phyloP scores from a whole-genome alignment of 2,113 vertebrate species.

The Candoia aspera region DNA sequence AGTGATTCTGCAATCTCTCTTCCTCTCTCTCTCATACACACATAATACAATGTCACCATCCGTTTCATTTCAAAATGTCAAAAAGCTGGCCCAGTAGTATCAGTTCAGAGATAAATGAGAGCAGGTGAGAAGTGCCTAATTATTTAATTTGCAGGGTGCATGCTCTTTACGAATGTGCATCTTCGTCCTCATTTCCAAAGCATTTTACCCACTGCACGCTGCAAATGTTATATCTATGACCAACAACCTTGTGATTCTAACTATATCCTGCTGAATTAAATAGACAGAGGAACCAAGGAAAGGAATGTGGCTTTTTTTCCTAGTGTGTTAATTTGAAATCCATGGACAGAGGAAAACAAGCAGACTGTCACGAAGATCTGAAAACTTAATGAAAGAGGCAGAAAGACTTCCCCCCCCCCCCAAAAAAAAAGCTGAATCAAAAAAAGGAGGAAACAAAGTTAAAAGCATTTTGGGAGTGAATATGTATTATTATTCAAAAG shows the following conservation, averaged over 20 bases:
- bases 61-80: not conserved
- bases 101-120: not conserved
- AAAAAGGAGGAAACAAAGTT: too few relatives aligned
- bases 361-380: not conserved
- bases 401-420: not conserved
- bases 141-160: conserved; percentile 38
- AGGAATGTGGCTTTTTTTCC: not conserved
- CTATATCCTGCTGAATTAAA: not conserved
- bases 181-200: not conserved
- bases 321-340: not conserved
- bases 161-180: not conserved
- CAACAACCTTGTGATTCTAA: conserved; percentile 16
- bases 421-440: not conserved
- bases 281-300: conserved; percentile 11
- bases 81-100: not conserved
- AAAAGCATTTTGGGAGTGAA: too few relatives aligned
- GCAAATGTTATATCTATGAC: conserved; percentile 18
- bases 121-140: not conserved
- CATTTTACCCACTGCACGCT: not conserved
- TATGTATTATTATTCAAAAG: too few relatives aligned
- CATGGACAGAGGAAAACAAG: not conserved
- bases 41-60: not conserved
- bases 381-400: not conserved
- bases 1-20: not conserved
- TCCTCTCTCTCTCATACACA: not conserved